Base-by-base conservation (phyloP, 2,888 invertebrate genomes). In the Lochmaea capreae region DNA sequence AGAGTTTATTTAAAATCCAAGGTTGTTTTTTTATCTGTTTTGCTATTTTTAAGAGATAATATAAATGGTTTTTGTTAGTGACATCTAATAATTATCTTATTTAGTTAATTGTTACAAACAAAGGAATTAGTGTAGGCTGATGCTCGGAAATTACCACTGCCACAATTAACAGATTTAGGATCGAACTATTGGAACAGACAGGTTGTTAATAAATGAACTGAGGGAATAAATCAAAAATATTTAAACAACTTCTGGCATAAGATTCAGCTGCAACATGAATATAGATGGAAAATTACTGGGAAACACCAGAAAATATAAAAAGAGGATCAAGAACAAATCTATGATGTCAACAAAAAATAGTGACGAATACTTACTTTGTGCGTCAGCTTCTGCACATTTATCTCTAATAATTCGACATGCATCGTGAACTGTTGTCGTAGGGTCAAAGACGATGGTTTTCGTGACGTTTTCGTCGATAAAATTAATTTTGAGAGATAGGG, bases 371-470 rank as follows among this genome's bases (percentile, higher is more conserved):
- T 94, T 88, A 98, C 97, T 94, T 89, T 97, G 95, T 80, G 95
- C 96, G 84, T 93, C 90, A 73, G 95, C 95, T 87, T 98, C 97
- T 12, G 95, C 91, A 77, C 98, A 94, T 89, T 98, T 98, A 88
- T 99, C 98, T 78, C 98, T 89, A 84, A 99, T 98, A 86, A 97
- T 93, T 85, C 94, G 92, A 88, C 98, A 98, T 66, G 98, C 97
- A 88, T 99, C 98, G 89, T 95, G 97, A 71, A 98, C 95, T 76
- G 96, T 93, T 78, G 95, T 97, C 84, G 95, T 93, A 54, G 98
- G 97, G 88, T 98, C 97, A 88, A 99, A 99, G 89, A 98, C 97
- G 90, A 99, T 97, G 82, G 97, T 98, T 91, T 99, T 99, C 86
- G 96, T 96, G 84, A 97, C 95, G 87, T 95, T 94, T 85, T 90